Evolutionary conservation across 2,797 vertebrate species (phyloP), one percentile per base, ranked within the genome.

Genomic region (Nyctibius grandis): DNA sequence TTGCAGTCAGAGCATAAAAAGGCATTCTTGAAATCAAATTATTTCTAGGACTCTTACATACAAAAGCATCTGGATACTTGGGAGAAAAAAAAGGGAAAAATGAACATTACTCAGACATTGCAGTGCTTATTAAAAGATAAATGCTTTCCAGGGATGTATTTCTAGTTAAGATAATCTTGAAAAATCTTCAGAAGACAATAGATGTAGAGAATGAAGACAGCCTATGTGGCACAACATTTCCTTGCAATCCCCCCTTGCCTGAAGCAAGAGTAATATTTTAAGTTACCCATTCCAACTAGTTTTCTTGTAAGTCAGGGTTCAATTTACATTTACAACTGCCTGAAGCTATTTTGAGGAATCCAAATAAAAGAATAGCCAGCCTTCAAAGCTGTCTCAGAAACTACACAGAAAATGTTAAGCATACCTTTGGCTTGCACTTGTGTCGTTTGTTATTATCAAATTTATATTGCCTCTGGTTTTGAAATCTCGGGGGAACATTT

Each of bases 401-500:
- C 0, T 3, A 78, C 69, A 34, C 28, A 72, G 65, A 80, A 94
- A 72, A 94, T 23, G 5, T 53, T 80, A 85, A 86, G 64, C 42
- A 79, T 92, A 51, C 51, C 73, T 63, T 47, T 69, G 69, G 38
- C 80, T 93, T 96, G 40, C 48, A 54, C 16, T 80, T 60, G 13
- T 59, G 69, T 64, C 2, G 0, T 84, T 78, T 91, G 53, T 90
- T 90, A 56, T 69, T 75, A 80, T 83, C 40, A 53, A 78, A 56
- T 28, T 74, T 85, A 75, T 21, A 48, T 44, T 77, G 63, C 76
- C 38, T 60, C 76, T 70, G 67, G 31, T 93, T 88, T 93, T 88
- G 77, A 90, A 67, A 68, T 95, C 92, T 84, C 93, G 69, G 68
- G 48, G 67, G 44, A 91, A 53, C 15, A n/a, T 80, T 91, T 97